phyloP scores from a whole-genome alignment of 2,113 vertebrate genomes.

The Poeciliopsis occidentalis region DNA sequence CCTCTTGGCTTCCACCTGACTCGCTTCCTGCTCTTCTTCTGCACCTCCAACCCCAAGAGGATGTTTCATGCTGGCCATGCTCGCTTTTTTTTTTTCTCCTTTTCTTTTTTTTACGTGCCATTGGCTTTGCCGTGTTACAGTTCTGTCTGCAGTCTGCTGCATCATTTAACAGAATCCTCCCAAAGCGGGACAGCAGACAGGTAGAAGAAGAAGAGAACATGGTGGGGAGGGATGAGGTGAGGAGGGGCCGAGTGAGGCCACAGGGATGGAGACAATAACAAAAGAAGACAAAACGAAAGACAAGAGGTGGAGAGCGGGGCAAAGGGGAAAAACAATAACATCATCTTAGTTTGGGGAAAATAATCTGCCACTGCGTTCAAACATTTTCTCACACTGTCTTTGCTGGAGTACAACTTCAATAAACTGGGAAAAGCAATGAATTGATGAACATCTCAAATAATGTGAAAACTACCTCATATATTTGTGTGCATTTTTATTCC shows the following conservation, averaged over 20 bases:
- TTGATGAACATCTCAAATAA: background rate
- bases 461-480: too few species aligned
- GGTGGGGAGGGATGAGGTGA: constrained; percentile 26
- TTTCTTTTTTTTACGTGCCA: constrained; percentile 63
- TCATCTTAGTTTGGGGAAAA: background rate
- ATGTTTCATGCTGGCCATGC: constrained; percentile 64
- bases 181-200: constrained; percentile 63
- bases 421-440: background rate
- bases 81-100: constrained; percentile 54
- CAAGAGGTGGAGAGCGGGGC: background rate
- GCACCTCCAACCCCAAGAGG: constrained; percentile 53
- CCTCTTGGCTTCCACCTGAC: constrained; percentile 15
- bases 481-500: too few species aligned
- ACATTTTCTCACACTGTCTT: background rate
- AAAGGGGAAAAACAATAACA: background rate
- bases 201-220: constrained; percentile 40
- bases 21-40: constrained; percentile 19
- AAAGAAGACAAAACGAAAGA: constrained; percentile 26
- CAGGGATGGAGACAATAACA: constrained; percentile 30
- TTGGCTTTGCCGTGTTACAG: constrained; percentile 71
- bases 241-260: constrained; percentile 23
- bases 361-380: background rate
- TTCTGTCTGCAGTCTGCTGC: constrained; percentile 72
- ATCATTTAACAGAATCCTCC: constrained; percentile 78
- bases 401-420: background rate